Evolutionary conservation across 1,140 invertebrate genomes (phyloP), one percentile per base, ranked within the genome.

Genomic region (Patella vulgata): DNA sequence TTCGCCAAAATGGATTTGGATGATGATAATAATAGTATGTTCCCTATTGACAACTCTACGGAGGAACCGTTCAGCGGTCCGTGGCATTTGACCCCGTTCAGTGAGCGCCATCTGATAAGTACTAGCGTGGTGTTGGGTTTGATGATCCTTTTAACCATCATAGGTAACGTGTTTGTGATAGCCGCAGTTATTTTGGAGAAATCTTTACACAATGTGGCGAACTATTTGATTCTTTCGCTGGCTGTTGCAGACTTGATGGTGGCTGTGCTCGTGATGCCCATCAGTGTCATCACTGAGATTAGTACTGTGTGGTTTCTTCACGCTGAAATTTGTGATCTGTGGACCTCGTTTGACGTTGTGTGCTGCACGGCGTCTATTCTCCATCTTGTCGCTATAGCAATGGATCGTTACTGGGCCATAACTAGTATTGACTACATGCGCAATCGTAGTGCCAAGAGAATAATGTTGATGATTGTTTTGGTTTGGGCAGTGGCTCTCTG

Each of bases 211-310:
- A 82, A 94, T 73, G 94, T 98, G 70, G 95, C 95, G 55, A 98
- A 98, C 85, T 89, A 98, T 66, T 96, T 98, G 82, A 89, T 98
- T 70, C 93, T 94, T 28, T 97, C 95, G 4, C 85, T 99, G 71
- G 96, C 96, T 14, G 93, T 98, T 61, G 95, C 96, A 47, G 97
- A 98, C 84, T 90, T 98, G 69, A 92, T 98, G 81, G 96, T 98
- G 30, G 96, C 96, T 33, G 88, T 90, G 1, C 74, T 85, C 31
- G 86, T 93, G 39, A 83, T 85, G 82, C 82, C 83, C 1, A 69
- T 85, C 6, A 74, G 74, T 42, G 79, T 77, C 14, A 71, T 84
- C 2, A 71, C 75, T 11, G 77, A 90, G 86, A 88, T 92, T 58
- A 87, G 86, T 66, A 62, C 63, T 21, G 88, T 91, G 75, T 96